Evolutionary conservation across 2,888 invertebrate genomes (phyloP).

Genomic region (Harpalus rufipes): DNA sequence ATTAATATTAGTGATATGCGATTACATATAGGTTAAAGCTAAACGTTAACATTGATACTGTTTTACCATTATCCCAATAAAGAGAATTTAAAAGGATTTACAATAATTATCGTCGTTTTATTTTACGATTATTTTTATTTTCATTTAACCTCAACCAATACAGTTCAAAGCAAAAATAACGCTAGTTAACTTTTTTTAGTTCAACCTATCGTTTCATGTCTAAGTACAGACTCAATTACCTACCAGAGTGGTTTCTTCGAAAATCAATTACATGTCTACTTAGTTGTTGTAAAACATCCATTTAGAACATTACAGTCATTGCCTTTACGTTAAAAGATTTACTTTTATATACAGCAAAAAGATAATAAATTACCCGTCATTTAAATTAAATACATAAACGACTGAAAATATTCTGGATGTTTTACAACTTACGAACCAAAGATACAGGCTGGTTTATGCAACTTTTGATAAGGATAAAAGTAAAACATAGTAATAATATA

Average conservation of each 20-base stretch:
- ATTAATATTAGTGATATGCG: background rate
- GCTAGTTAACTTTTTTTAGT: too few species aligned
- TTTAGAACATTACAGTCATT: background rate
- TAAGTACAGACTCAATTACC: background rate
- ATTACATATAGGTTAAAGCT: background rate
- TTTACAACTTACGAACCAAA: too few species aligned
- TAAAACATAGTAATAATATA: too few species aligned
- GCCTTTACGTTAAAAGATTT: background rate
- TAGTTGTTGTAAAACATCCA: background rate
- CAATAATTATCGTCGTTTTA: background rate
- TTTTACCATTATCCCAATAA: background rate
- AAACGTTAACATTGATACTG: background rate
- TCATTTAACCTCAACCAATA: background rate
- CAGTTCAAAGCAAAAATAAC: background rate
- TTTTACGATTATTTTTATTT: background rate
- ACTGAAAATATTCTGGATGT: too few species aligned
- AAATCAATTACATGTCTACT: background rate
- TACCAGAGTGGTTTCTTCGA: background rate
- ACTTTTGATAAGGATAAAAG: too few species aligned
- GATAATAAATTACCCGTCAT: too few species aligned
- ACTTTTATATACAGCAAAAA: too few species aligned
- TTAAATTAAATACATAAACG: too few species aligned
- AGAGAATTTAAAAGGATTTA: background rate
- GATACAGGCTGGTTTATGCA: too few species aligned
- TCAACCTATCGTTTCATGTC: background rate